Evolutionary conservation across 2,888 invertebrate species (phyloP), one percentile per base, ranked within the genome.

Genomic region (Biston stratarius): DNA sequence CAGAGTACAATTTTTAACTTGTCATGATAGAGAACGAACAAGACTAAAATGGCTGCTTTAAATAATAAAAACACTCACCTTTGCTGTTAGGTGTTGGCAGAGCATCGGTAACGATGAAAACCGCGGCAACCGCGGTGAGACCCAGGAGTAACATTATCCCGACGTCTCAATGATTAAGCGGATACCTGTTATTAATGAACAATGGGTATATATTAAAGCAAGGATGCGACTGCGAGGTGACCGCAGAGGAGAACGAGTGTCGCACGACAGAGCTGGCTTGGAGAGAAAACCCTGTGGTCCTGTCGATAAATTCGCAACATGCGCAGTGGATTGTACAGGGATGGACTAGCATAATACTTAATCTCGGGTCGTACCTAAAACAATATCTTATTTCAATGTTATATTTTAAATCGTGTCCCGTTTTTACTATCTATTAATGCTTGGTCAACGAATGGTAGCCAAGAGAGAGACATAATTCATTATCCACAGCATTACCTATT

Each of bases 271-370:
- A 59, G 81, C 79, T 77, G 82, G 81, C 79, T 82, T 82, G 83
- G 83, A 85, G 83, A 86, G 86, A 84, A 84, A 83, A 85, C 84
- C 82, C 78, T 80, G 80, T 76, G 86, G 83, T 84, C 83, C 82
- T 88, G 91, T 94, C 94, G 89, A 94, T 94, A 94, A 90, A 86
- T 89, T 89, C 80, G 89, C 86, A 89, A 90, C 94, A 89, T 94
- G 94, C 94, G 94, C 94, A 93, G 84, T 92, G 83, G 71, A 75
- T 74, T 65, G 62, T 49, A 77, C 91, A 91, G 92, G 82, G 90
- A 72, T 83, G 90, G 64, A 89, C 77, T 81, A 33, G 24, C 15
- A 8, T 6, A 11, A 38, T 0, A 15, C 40, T 1, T 55, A 10
- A 34, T 14, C 15, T 7, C n/a, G 2, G n/a, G 8, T 34, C 34